These are phyloP conservation scores for Euura lappo DNA, from an alignment of 1,140 invertebrate genomes.

Conservation along the genomic window DNA sequence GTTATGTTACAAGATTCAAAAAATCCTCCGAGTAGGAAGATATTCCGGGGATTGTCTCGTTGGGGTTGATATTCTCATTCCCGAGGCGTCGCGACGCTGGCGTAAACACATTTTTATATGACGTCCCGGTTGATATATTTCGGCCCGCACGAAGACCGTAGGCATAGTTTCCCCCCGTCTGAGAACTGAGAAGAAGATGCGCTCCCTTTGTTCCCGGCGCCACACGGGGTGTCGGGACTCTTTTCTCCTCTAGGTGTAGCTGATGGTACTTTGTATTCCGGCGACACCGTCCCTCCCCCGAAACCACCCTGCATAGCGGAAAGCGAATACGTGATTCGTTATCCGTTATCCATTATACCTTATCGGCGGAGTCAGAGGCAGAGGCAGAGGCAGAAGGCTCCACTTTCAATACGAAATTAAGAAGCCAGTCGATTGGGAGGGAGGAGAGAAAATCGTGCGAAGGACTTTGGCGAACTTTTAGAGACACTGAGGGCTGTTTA, in stretches of 20 bases:
- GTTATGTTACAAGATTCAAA: too few relatives aligned
- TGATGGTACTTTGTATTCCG: neutral
- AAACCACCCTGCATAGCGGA: neutral
- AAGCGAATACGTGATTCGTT: neutral
- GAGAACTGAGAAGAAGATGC: neutral
- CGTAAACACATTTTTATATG: constrained; percentile 58
- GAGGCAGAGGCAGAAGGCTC: neutral
- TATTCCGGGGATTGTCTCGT: neutral
- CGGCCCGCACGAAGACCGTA: constrained; percentile 3
- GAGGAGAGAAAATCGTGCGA: too few relatives aligned
- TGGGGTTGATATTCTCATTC: constrained; percentile 40
- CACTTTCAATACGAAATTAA: too few relatives aligned
- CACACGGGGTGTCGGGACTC: neutral
- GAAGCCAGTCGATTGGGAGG: too few relatives aligned
- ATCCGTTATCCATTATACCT: neutral
- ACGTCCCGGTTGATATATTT: constrained; percentile 53
- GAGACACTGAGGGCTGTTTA: too few relatives aligned
- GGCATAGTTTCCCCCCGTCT: too few relatives aligned
- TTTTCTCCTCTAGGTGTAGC: neutral
- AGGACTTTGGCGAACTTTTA: too few relatives aligned
- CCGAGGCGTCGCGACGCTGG: constrained; percentile 30
- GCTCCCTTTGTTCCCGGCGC: neutral
- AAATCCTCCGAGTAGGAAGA: too few relatives aligned
- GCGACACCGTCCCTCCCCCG: neutral
- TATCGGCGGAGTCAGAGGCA: neutral